Evolutionary conservation across 2,113 vertebrate species (phyloP), one percentile per base, ranked within the genome.

Genomic region (Taurulus bubalis): DNA sequence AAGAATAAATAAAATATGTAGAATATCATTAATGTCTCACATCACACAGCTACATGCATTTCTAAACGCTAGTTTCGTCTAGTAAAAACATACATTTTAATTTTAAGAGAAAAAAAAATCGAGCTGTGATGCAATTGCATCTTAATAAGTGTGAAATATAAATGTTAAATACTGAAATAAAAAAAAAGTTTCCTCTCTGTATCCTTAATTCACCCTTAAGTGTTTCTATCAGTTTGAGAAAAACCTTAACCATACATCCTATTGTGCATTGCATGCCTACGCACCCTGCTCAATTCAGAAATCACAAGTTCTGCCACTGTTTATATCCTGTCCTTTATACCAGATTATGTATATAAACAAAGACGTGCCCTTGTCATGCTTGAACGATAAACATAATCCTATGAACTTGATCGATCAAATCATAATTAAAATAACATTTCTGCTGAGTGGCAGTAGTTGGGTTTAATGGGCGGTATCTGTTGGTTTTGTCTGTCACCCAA

Each of bases 401-500:
- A 47, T 1, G 12, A n/a, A 42, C 59, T 28, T 42, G 22, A 71
- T 18, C 10, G 5, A 64, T 75, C 36, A 73, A 55, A 30, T 28
- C 26, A 9, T 55, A 55, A 75, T 77, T 79, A 79, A 75, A 70
- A 20, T 10, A 81, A 80, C 47, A 59, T 69, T 34, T 67, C 8
- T 36, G 15, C 42, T 8, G 2, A 18, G 4, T 59, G 7, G 40
- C 32, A 60, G 58, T 7, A n/a, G 67, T 16, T 68, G 11, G n/a
- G 38, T 0, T 47, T 26, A 74, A 83, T 0, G 24, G 68, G 65
- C 3, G 53, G 62, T 58, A 83, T 78, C 47, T 86, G 59, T 89
- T 86, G 45, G 51, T 53, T 87, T 76, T 83, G 71, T 74, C 24
- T 65, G 51, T 53, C 65, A 66, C 16, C 18, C 34, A 78, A 77